A percentile compares a stretch with the other conserved stretches of the same genome.
These are phyloP conservation scores for Berghia stephanieae DNA, from an alignment of 1,140 invertebrate genomes.

Conservation along the genomic window DNA sequence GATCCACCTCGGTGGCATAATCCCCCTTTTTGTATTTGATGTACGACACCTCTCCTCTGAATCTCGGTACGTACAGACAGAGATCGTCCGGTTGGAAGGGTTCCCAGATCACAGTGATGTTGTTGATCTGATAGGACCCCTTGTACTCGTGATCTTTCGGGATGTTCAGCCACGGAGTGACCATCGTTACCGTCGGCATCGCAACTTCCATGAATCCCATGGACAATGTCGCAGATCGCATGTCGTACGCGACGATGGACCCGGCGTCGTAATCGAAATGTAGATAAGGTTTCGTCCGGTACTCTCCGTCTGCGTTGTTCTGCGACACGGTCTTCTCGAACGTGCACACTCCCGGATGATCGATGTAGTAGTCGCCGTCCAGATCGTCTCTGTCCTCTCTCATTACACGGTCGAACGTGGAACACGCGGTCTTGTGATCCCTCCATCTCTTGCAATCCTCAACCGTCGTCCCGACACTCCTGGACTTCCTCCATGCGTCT, in stretches of 20 bases:
- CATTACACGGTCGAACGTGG: background rate
- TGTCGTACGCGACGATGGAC: background rate
- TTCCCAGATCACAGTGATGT: constrained; percentile 3
- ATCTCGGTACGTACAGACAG: too few relatives aligned
- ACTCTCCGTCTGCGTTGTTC: background rate
- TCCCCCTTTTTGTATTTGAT: too few relatives aligned
- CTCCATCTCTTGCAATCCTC: constrained; percentile 10
- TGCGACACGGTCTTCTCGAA: background rate
- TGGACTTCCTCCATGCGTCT: constrained; percentile 3
- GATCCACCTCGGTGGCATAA: too few relatives aligned
- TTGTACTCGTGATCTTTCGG: background rate
- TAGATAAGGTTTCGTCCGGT: background rate
- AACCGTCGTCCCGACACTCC: background rate
- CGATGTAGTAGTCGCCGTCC: background rate
- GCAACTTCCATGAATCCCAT: constrained; percentile 8
- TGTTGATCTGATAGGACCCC: background rate
- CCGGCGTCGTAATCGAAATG: background rate
- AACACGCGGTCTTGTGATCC: background rate
- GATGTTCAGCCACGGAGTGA: constrained; percentile 10
- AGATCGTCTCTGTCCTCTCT: background rate
- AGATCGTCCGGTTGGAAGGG: background rate
- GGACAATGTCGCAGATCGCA: background rate
- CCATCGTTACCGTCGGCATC: constrained; percentile 17
- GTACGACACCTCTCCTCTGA: too few relatives aligned
- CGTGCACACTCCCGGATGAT: background rate